Evolutionary conservation across 53 echinoderm and acorn worm species (phyloP).

Genomic region (Temnopleurus reevesii): DNA sequence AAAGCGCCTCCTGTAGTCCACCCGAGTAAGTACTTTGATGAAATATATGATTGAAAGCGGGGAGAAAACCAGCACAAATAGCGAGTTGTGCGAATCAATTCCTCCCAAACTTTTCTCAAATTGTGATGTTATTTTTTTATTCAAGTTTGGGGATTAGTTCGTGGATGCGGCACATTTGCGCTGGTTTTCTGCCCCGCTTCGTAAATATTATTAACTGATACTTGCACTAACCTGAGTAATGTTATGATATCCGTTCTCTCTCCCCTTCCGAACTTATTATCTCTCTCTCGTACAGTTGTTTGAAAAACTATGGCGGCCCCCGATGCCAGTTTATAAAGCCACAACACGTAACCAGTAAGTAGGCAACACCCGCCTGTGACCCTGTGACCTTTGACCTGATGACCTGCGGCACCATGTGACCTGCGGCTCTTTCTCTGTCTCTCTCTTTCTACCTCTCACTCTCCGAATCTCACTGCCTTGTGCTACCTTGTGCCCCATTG

Average conservation of each 20-base stretch:
- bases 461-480: neutral
- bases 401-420: constrained; percentile 60
- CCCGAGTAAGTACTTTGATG: constrained; percentile 51
- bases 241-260: constrained; percentile 43
- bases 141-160: neutral
- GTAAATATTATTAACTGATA: constrained; percentile 21
- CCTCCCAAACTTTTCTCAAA: neutral
- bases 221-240: constrained; percentile 52
- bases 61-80: neutral
- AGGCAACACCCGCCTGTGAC: constrained; percentile 64
- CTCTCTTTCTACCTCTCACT: constrained; percentile 24
- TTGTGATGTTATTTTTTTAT: neutral
- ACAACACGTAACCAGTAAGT: constrained; percentile 58
- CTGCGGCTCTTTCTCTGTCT: constrained; percentile 43
- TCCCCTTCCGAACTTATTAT: constrained; percentile 59
- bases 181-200: neutral
- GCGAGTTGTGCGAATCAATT: neutral
- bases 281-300: constrained; percentile 58
- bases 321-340: constrained; percentile 57
- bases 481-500: constrained; percentile 9
- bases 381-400: constrained; percentile 52
- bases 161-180: neutral
- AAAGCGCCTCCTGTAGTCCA: constrained; percentile 43
- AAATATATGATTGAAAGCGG: constrained; percentile 1
- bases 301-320: constrained; percentile 54